A percentile compares a stretch with the other conserved stretches of the same genome.
Evolutionary conservation across 2,888 invertebrate genomes (phyloP).

Genomic region (Andrena chrysosceles): DNA sequence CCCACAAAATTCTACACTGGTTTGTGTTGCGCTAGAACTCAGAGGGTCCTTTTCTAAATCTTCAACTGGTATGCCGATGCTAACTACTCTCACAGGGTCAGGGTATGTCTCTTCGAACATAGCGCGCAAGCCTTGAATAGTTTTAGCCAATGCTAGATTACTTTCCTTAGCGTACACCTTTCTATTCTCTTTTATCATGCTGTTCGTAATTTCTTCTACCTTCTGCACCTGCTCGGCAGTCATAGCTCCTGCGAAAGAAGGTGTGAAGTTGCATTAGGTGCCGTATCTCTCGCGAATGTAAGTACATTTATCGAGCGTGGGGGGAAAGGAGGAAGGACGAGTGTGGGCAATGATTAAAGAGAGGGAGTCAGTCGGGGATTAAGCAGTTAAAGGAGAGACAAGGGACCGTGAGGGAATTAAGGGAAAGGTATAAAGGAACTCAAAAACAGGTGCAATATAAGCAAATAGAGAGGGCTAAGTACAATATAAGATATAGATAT

Average conservation of each 20-base stretch:
- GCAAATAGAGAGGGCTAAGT: too few species aligned
- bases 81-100: constrained; percentile 97
- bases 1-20: constrained; percentile 99
- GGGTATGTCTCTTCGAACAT: constrained; percentile 99
- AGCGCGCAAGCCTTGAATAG: constrained; percentile 96
- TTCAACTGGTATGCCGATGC: constrained; percentile 97
- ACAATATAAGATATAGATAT: too few species aligned
- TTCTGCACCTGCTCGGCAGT: constrained; percentile 94
- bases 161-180: constrained; percentile 95
- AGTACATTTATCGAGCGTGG: neutral
- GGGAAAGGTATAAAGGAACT: too few species aligned
- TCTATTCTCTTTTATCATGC: constrained; percentile 91
- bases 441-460: too few species aligned
- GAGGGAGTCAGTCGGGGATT: too few species aligned
- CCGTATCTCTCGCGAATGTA: neutral
- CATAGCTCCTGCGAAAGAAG: constrained; percentile 89
- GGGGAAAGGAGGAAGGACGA: too few species aligned
- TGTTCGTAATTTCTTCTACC: constrained; percentile 92
- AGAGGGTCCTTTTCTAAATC: constrained; percentile 94
- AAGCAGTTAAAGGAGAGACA: too few species aligned
- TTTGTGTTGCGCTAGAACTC: constrained; percentile 91
- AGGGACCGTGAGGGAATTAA: too few species aligned
- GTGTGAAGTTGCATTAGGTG: neutral
- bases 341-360: too few species aligned
- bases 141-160: constrained; percentile 93